Base-by-base conservation (phyloP, 1,140 invertebrate species). In the Phortica variegata region DNA sequence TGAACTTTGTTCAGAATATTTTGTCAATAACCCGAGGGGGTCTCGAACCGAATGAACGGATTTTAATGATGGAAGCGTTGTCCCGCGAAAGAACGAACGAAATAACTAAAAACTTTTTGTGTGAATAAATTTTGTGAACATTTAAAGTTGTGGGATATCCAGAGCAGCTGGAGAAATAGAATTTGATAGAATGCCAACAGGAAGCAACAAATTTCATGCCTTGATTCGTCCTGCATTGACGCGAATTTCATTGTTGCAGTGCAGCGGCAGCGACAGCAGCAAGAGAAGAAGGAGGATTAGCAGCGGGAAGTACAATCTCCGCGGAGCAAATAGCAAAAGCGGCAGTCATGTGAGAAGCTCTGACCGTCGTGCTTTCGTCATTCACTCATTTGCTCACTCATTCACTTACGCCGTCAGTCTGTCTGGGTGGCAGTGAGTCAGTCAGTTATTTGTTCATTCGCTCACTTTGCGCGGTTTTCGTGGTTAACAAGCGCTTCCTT, bases 401-500 rank as follows among this genome's bases (percentile, higher is more conserved):
- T 32, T 32, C 41, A 38, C 31, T 44, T 18, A n/a, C 12, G 16
- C 29, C 12, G 29, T 12, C 29, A 8, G 29, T 31, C 12, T 12
- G 7, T 7, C 12, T 31, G 7, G 7, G 29, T 53, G 33, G 26
- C 33, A 32, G 29, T n/a, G 23, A 43, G 26, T 54, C 34, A 21
- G 33, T 26, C 29, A 47, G 26, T 29, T 12, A 12, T 41, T 54
- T n/a, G n/a, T 47, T 49, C 48, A 54, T 62, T 68, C 60, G 68
- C 60, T 66, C 63, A 66, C 68, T 62, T 66, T 68, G 63, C 68
- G 60, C 63, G 60, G 54, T 66, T n/a, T 66, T 68, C 63, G 63
- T 66, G 63, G 63, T 66, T 66, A 66, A 66, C 63, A 66, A 66
- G 60, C 63, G 63, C 65, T 66, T 66, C 63, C 63, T 66, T 66